Base-by-base conservation (phyloP, 2,888 invertebrate species). In the Trichopoda pennipes region DNA sequence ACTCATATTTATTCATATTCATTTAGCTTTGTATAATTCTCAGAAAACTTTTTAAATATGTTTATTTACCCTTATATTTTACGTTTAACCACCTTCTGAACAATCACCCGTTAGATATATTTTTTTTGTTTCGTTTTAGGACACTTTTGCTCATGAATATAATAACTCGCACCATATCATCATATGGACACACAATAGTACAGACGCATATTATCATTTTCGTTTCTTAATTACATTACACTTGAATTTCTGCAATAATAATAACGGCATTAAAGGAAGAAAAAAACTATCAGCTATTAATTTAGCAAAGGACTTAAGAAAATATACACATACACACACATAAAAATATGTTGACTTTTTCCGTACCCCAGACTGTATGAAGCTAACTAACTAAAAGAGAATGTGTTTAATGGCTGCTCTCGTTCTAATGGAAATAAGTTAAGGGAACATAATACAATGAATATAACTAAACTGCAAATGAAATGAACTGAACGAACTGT, bases 301-400 rank as follows among this genome's bases (percentile, higher is more conserved):
- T 72, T 82, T 82, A 82, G 82, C 69, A 66, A 79, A 79, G 72
- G 79, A 75, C 79, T 61, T 61, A 79, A 66, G 61, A 78, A 60
- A 70, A 44, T 51, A 69, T n/a, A n/a, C n/a, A n/a, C n/a, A n/a
- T 1, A 4, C 21, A 53, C 21, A 56, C 19, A 28, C 19, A 10
- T 49, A 66, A 55, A 61, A 61, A 35, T 72, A 47, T 79, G 55
- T 61, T 74, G 79, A 61, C 55, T 28, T 66, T 73, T 78, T 9
- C 53, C 60, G 44, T 60, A 35, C 21, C 3, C 16, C 17, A 35
- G 44, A 44, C 23, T 72, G 32, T 16, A n/a, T n/a, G 17, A 61
- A 63, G 55, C 69, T 51, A 51, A 79, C 60, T 61, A n/a, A 68
- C 64, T 75, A 76, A 61, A 55, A 23, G 21, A 69, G 32, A 47